Evolutionary conservation across 2,888 invertebrate species (phyloP), one percentile per base, ranked within the genome.

Genomic region (Epirrita christyi): DNA sequence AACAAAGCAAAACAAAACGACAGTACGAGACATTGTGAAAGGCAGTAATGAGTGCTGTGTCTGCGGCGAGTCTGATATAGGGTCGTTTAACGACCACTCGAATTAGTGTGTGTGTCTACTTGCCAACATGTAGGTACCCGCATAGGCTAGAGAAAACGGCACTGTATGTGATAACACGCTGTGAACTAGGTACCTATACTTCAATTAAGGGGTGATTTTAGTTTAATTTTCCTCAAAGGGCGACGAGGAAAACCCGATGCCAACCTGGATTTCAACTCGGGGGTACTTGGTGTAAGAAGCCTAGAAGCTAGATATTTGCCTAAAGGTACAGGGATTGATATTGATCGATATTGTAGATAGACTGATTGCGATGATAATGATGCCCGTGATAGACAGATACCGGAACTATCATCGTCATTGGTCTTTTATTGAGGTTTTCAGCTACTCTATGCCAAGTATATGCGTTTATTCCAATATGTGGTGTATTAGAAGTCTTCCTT

Each of bases 1-100:
- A 45, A 57, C 66, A 41, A 72, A 48, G 47, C 68, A 59, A 27
- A 75, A 58, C 51, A 74, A n/a, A 55, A 65, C 50, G n/a, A 55
- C 41, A 42, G 58, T 48, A 40, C 68, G 72, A 66, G 70, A 55
- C 67, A 67, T 67, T 55, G 63, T 65, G 44, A 38, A 46, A 40
- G 45, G 37, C 28, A 37, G 47, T 55, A 51, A 50, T 55, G 56
- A 55, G 50, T 43, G 51, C 11, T 47, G 44, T 51, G 59, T 47
- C 54, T 56, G 37, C 41, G 34, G 34, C 29, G 46, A 44, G 59
- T 59, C 57, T 59, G 59, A 62, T 67, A 62, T 66, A 68, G 45
- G 50, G 38, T 36, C 50, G 54, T 42, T 57, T 51, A 21, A 47
- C 42, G 53, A 45, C 48, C 32, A 47, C 40, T 38, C 28, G 13